phyloP scores from a whole-genome alignment of 2,113 vertebrate genomes.

The Tenebrosternarchus preto region DNA sequence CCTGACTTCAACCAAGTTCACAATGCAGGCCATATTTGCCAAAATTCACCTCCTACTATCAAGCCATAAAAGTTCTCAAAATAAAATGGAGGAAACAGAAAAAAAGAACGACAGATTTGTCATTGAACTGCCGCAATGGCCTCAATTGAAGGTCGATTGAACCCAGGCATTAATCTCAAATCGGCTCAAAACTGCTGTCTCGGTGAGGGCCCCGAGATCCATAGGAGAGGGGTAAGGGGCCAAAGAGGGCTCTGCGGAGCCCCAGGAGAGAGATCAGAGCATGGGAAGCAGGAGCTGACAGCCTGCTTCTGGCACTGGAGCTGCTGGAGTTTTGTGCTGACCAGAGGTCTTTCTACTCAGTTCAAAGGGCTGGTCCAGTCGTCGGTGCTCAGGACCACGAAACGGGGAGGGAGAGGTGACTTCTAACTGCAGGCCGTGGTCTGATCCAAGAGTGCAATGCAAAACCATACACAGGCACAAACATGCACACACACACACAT shows the following conservation, averaged over 20 bases:
- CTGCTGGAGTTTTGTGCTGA: conserved; percentile 73
- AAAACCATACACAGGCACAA: conserved; percentile 36
- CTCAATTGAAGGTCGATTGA: conserved; percentile 62
- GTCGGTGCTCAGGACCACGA: conserved; percentile 72
- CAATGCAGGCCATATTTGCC: conserved; percentile 24
- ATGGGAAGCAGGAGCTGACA: conserved; percentile 31
- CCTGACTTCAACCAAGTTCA: conserved; percentile 39
- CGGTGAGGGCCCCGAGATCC: conserved; percentile 50
- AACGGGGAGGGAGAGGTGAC: conserved; percentile 53
- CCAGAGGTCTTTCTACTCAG: conserved; percentile 74
- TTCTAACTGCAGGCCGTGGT: conserved; percentile 48
- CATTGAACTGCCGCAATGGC: conserved; percentile 59
- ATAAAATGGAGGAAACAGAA: conserved; percentile 42
- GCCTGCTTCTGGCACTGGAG: conserved; percentile 57
- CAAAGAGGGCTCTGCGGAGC: conserved; percentile 31
- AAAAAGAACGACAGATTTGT: conserved; percentile 54
- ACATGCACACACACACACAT: conserved; percentile 38
- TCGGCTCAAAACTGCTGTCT: conserved; percentile 69
- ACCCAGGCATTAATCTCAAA: conserved; percentile 75
- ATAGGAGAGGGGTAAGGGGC: conserved; percentile 42
- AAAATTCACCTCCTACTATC: conserved; percentile 8
- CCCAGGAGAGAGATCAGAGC: conserved; percentile 9
- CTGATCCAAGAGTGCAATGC: conserved; percentile 51
- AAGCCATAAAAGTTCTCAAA: conserved; percentile 48
- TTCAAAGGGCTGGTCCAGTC: conserved; percentile 69